Base-by-base conservation (phyloP, 2,797 vertebrate genomes). In the Hydrophis major region DNA sequence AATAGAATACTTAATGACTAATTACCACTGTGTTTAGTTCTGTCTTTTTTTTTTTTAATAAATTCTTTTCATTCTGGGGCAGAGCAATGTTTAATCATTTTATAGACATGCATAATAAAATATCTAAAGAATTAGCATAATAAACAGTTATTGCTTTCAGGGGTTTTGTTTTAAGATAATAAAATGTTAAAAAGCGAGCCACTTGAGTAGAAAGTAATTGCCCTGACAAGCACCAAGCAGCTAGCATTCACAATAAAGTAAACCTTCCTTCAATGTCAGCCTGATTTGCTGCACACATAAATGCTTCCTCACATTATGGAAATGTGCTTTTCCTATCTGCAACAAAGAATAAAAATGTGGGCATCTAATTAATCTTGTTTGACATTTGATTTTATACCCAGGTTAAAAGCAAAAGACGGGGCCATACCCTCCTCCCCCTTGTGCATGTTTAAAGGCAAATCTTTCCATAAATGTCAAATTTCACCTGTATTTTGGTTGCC, bases 81-180 rank as follows among this genome's bases (percentile, higher is more conserved):
- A 96, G 94, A 96, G 95, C 94, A 94, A 97, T 95, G 96, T 97
- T 97, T 97, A 98, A 97, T 97, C 96, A 96, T 95, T 96, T 97
- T 95, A 96, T 91, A 92, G 95, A 97, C 97, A 97, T 97, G 97
- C 97, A 92, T 95, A 96, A 95, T 95, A 96, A 96, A 96, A 97
- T 92, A 97, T 95, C 96, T 94, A 87, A 97, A 95, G 96, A 98
- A 98, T 98, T 97, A 97, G 95, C 97, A 97, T 98, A 98, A 98
- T 98, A 98, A 97, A 98, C 99, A 99, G 99, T 99, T 98, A 99
- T 98, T 98, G 98, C 98, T 99, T 98, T 96, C 96, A 98, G 98
- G 98, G 97, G 97, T 98, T 98, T 97, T 96, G 97, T 98, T 98
- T 98, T 97, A 98, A 98, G 98, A 98, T 98, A 98, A 98, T 98